phyloP scores from a whole-genome alignment of 2,888 invertebrate genomes.

The Leptopterna dolabrata region DNA sequence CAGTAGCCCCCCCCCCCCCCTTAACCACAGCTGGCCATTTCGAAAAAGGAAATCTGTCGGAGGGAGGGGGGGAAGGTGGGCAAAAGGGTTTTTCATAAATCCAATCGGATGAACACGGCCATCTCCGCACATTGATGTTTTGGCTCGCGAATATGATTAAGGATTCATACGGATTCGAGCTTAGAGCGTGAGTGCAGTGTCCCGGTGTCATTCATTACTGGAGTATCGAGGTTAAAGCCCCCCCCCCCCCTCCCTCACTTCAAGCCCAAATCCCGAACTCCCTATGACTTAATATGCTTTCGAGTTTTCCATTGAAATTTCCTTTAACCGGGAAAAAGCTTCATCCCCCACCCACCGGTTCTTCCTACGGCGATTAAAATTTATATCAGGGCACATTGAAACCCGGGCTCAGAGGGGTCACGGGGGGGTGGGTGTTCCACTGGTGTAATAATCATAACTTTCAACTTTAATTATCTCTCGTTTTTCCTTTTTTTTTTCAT shows the following conservation, averaged over 20 bases:
- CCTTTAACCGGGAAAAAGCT: not conserved
- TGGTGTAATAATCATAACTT: slow-evolving; percentile 11
- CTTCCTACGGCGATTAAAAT: not conserved
- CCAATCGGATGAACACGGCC: not conserved
- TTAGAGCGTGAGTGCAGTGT: not conserved
- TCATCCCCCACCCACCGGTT: not conserved
- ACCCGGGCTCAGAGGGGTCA: not conserved
- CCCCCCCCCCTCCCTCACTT: not conserved
- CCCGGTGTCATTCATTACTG: not conserved
- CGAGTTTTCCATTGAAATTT: not conserved
- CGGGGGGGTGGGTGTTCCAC: not conserved
- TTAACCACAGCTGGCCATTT: too few relatives aligned
- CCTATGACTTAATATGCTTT: slow-evolving; percentile 32
- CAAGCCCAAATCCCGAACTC: not conserved
- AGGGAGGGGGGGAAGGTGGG: not conserved
- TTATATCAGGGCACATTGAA: slow-evolving; percentile 1
- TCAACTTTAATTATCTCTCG: not conserved
- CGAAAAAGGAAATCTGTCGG: not conserved
- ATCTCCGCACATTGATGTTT: not conserved
- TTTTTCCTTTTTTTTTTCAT: not conserved
- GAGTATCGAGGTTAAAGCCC: not conserved
- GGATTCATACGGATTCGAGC: slow-evolving; percentile 9
- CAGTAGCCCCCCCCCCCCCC: too few relatives aligned
- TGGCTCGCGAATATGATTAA: slow-evolving; percentile 17
- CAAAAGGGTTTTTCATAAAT: not conserved